These are phyloP conservation scores for Phenganax subtilis DNA, from an alignment of 92 coral and sea anemone genomes.

Conservation along the genomic window DNA sequence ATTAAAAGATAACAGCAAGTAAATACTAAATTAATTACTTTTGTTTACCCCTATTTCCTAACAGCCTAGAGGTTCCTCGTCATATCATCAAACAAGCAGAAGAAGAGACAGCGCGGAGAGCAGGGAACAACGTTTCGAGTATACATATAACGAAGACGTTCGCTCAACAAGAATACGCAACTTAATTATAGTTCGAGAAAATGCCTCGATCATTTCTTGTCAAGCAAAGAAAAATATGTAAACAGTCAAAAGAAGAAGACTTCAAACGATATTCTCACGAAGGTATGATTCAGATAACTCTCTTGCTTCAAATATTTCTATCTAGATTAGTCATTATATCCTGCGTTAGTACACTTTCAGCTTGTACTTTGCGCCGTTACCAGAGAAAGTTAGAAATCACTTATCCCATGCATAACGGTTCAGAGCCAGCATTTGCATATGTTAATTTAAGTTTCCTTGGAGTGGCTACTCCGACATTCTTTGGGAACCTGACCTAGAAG, in stretches of 20 bases:
- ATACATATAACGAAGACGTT: no score
- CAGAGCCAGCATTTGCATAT: slow-evolving; percentile 37
- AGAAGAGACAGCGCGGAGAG: background rate
- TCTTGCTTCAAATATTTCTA: background rate
- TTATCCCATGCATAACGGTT: slow-evolving; percentile 38
- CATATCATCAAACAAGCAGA: slow-evolving; percentile 4
- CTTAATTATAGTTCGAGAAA: background rate
- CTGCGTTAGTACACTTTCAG: background rate
- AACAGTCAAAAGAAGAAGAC: slow-evolving; percentile 35
- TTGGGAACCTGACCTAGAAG: background rate
- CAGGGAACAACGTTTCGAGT: no score
- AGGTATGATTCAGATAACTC: slow-evolving; percentile 5
- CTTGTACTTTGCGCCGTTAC: slow-evolving; percentile 25
- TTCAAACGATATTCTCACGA: slow-evolving; percentile 13
- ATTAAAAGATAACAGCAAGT: slow-evolving; percentile 54
- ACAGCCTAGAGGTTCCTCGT: slow-evolving; percentile 36
- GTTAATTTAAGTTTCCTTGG: slow-evolving; percentile 33
- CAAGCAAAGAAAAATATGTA: slow-evolving; percentile 61
- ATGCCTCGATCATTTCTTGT: slow-evolving; percentile 84
- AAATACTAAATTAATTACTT: slow-evolving; percentile 99
- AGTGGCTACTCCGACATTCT: background rate
- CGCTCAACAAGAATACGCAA: no score
- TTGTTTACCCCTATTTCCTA: slow-evolving; percentile 71
- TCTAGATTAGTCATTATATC: background rate
- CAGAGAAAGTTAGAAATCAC: slow-evolving; percentile 22